phyloP scores from a whole-genome alignment of 2,888 invertebrate species.

The Hedya salicella region DNA sequence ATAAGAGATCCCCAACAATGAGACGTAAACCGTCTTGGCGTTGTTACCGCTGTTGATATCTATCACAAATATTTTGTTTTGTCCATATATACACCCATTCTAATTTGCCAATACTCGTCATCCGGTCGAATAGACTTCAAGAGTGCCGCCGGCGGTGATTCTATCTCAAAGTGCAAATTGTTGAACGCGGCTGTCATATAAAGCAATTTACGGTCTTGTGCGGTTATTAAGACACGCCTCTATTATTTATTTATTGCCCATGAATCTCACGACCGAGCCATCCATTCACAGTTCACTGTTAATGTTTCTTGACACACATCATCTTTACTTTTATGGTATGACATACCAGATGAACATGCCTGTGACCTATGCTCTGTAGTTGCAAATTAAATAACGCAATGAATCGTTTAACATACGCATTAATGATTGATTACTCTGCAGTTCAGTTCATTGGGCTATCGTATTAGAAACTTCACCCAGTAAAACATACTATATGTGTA shows the following conservation, averaged over 20 bases:
- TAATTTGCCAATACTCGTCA: neutral
- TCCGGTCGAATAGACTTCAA: conserved; percentile 18
- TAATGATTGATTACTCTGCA: conserved; percentile 5
- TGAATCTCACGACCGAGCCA: conserved; percentile 60
- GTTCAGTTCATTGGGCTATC: neutral
- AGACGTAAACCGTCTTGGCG: neutral
- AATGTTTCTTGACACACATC: conserved; percentile 57
- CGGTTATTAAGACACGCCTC: conserved; percentile 62
- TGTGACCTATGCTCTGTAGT: conserved; percentile 19
- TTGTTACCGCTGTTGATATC: neutral
- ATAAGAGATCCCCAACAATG: too few species aligned
- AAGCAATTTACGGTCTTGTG: conserved; percentile 70
- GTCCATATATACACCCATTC: neutral
- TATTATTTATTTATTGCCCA: conserved; percentile 65
- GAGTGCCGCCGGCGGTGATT: conserved; percentile 56
- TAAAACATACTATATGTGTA: neutral
- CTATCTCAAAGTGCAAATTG: conserved; percentile 62
- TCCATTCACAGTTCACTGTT: conserved; percentile 58
- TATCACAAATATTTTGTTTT: neutral
- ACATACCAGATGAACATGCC: conserved; percentile 13
- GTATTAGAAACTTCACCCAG: neutral
- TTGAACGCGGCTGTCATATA: conserved; percentile 65
- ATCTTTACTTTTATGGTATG: conserved; percentile 46
- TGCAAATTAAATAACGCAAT: conserved; percentile 21
- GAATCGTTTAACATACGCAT: neutral